phyloP scores from a whole-genome alignment of 2,113 vertebrate genomes.

The Pterophyllum scalare region DNA sequence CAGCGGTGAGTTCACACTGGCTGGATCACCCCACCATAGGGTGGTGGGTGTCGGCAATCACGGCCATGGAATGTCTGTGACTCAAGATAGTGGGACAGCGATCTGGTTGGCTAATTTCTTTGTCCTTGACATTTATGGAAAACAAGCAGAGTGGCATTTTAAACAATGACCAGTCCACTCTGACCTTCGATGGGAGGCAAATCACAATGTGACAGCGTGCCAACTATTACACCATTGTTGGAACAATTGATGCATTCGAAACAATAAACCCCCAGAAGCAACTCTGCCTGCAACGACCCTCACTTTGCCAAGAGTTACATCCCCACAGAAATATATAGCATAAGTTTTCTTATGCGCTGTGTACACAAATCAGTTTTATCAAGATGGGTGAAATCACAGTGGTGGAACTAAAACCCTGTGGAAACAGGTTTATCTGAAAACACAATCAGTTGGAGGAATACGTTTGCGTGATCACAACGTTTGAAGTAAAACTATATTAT shows the following conservation, averaged over 20 bases:
- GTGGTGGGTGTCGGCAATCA: conserved; percentile 42
- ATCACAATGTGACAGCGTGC: conserved; percentile 56
- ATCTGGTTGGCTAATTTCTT: conserved; percentile 57
- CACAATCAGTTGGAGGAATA: background rate
- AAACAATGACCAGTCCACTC: conserved; percentile 68
- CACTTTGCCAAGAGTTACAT: background rate
- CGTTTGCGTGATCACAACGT: background rate
- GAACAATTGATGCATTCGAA: conserved; percentile 59
- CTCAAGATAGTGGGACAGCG: conserved; percentile 41
- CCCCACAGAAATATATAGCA: background rate
- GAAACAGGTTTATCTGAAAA: background rate
- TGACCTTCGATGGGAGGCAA: conserved; percentile 68
- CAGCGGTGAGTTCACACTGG: conserved; percentile 35
- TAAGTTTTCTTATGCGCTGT: background rate
- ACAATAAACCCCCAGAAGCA: conserved; percentile 19
- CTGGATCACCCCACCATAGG: conserved; percentile 25
- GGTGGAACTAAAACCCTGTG: background rate
- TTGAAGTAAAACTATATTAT: background rate
- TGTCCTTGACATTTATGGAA: conserved; percentile 68
- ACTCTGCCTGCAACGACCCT: background rate
- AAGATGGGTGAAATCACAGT: background rate
- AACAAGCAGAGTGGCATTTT: conserved; percentile 60
- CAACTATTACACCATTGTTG: conserved; percentile 62
- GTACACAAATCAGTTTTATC: background rate
- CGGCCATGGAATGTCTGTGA: conserved; percentile 56